These are phyloP conservation scores for Chamaea fasciata DNA, from an alignment of 2,113 vertebrate genomes.

Conservation along the genomic window DNA sequence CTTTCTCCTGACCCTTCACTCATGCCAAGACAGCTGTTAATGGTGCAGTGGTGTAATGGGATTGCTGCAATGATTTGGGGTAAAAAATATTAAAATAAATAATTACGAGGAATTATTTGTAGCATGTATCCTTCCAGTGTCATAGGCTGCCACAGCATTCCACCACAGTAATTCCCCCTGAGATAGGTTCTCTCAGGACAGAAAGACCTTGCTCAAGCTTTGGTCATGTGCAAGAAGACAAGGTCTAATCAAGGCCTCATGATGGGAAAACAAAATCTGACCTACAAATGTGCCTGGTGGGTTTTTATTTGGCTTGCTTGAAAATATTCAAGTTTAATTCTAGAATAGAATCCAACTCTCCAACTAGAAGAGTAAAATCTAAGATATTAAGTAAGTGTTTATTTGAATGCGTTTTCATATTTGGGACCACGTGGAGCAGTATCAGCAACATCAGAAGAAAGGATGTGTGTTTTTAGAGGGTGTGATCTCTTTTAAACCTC, in stretches of 20 bases:
- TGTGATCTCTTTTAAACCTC: not conserved
- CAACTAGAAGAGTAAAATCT: not conserved
- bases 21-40: not conserved
- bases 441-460: not conserved
- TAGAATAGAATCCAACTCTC: not conserved
- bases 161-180: not conserved
- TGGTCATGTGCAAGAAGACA: not conserved
- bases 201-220: not conserved
- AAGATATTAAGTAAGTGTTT: not conserved
- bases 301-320: not conserved
- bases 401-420: not conserved
- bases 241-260: not conserved
- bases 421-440: not conserved
- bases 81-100: not conserved
- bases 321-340: not conserved
- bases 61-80: not conserved
- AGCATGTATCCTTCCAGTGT: not conserved
- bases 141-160: not conserved
- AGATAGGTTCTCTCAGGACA: not conserved
- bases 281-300: not conserved
- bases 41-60: rapidly evolving
- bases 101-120: not conserved
- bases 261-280: not conserved
- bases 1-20: not conserved
- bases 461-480: not conserved